Evolutionary conservation across 2,113 vertebrate genomes (phyloP), one percentile per base, ranked within the genome.

Genomic region (Vulpes vulpes): DNA sequence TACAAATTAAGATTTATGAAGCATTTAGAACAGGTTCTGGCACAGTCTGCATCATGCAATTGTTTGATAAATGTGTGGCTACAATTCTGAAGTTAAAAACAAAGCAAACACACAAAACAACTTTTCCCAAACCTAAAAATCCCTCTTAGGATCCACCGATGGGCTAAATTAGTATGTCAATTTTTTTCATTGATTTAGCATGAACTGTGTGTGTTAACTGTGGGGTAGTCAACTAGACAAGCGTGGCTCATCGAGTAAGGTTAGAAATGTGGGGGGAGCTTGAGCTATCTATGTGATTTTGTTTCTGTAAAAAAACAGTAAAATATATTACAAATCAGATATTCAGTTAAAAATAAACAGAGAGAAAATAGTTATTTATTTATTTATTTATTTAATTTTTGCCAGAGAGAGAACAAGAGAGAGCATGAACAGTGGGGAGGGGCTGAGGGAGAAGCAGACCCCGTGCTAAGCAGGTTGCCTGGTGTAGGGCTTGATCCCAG

Each of bases 81-180:
- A 53, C 9, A 49, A 76, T 82, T 92, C 35, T 85, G 62, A 96
- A 91, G 84, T 69, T 74, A 49, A 73, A 84, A 74, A 76, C 30
- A 83, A 71, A 35, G 32, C 4, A 19, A 62, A 65, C 53, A 64
- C 51, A 55, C 4, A 79, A 38, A 62, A 83, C 4, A 38, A 38
- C 32, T 4, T 71, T 84, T 64, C 32, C 43, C 65, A 74, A 90
- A 82, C 23, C 65, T 86, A 69, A 86, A 92, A 53, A 49, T 67
- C 60, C 71, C 35, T 62, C 51, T 49, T 35, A 27, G 12, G 60
- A 20, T 53, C 14, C 5, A 49, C 1, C n/a, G 15, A 59, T 51
- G 43, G 32, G 74, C 23, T 76, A 79, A 78, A 30, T 57, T 67
- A 65, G 55, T 11, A 11, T 25, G 64, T 67, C 30, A 35, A 2